Base-by-base conservation (phyloP, 2,113 vertebrate genomes). In the Madoqua kirkii region DNA sequence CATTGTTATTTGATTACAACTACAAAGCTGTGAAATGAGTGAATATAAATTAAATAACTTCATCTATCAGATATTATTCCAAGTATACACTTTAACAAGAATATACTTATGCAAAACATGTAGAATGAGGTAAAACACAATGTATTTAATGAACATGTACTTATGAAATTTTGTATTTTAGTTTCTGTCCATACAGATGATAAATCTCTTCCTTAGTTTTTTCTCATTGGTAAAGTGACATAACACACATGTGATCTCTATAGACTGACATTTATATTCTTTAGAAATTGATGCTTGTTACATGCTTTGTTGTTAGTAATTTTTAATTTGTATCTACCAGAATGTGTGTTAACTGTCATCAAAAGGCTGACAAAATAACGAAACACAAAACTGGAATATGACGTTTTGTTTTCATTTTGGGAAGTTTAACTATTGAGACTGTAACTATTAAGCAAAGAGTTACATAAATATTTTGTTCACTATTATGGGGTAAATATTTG, bases 71-170 rank as follows among this genome's bases (percentile, higher is more conserved):
- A 78, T 15, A 90, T 90, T 83, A 84, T 74, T 88, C 21, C 36
- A 95, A 59, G 25, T 95, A 87, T 89, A n/a, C 90, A 97, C 62
- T 87, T 90, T 60, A 85, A 60, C 23, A 86, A 60, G 16, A 82
- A 62, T 36, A 43, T 31, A 67, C 25, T 87, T 83, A 76, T 82
- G 45, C 17, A 62, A 91, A 95, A 88, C 67, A 88, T 2, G 29
- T 33, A 87, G 43, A 62, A 14, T 40, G 33, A 86, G 29, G 57
- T 33, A 95, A 94, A 82, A 81, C 7, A 50, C 7, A 86, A 89
- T 45, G 84, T 33, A 94, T 59, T 92, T 92, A 82, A 82, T 78
- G 45, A 89, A 52, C 25, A 48, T 55, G 15, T 29, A 90, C 87
- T 64, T 87, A 79, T 81, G 84, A 95, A 93, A 81, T 89, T 60